phyloP scores from a whole-genome alignment of 2,888 invertebrate genomes.

The Hololepta plana region DNA sequence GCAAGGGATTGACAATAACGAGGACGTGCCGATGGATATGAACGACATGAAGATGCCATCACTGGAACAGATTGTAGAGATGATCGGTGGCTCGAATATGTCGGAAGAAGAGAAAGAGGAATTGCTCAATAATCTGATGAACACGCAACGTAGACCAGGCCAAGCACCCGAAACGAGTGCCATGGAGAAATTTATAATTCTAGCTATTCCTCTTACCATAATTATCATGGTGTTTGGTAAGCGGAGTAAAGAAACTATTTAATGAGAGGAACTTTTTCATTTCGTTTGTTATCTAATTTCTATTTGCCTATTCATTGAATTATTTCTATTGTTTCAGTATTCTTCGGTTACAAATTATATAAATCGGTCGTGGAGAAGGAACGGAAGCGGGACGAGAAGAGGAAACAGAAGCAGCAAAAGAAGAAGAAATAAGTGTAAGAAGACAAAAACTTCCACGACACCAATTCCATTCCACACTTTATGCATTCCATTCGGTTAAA shows the following conservation, averaged over 20 bases:
- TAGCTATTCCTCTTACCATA: no score
- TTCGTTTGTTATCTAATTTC: no score
- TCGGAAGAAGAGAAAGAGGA: constrained; percentile 38
- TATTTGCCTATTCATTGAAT: constrained; percentile 1
- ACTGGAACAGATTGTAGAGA: constrained; percentile 12
- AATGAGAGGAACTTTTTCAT: no score
- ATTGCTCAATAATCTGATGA: no score
- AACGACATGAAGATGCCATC: constrained; percentile 11
- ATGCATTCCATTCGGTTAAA: no score
- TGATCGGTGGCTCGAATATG: constrained; percentile 22
- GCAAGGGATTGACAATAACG: constrained; percentile 4
- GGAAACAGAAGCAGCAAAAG: constrained; percentile 57
- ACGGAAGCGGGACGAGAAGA: constrained; percentile 60
- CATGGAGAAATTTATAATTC: no score
- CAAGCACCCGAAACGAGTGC: no score
- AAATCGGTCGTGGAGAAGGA: constrained; percentile 63
- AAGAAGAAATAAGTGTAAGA: constrained; percentile 41
- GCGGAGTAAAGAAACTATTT: no score
- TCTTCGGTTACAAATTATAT: constrained; percentile 74
- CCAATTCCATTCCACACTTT: no score
- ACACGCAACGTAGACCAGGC: no score
- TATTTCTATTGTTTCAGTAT: constrained; percentile 43
- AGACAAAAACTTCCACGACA: no score
- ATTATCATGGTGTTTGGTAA: no score
- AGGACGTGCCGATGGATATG: constrained; percentile 3